These are phyloP conservation scores for Cryptops parisi DNA, from an alignment of 2,888 invertebrate genomes.

Conservation along the genomic window DNA sequence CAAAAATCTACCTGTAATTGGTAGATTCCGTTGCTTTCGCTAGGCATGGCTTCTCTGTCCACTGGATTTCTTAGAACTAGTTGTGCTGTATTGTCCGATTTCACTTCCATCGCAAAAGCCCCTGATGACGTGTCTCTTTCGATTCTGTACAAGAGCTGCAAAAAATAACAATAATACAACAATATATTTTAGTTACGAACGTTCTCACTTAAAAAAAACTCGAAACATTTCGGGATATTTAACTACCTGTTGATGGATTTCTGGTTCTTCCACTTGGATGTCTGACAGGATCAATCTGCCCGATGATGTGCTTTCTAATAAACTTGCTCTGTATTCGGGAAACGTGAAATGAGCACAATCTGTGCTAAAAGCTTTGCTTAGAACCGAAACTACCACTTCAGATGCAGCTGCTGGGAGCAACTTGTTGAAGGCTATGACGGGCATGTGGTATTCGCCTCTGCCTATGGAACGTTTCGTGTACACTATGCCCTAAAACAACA, in stretches of 20 bases:
- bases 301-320: slow-evolving; percentile 22
- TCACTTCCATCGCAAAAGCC: slow-evolving; percentile 19
- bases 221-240: too few species aligned
- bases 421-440: slow-evolving; percentile 22
- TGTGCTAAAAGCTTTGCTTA: slow-evolving; percentile 10
- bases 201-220: too few species aligned
- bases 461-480: slow-evolving; percentile 20
- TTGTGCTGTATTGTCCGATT: slow-evolving; percentile 19
- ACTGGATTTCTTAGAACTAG: slow-evolving; percentile 22
- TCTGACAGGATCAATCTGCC: slow-evolving; percentile 22
- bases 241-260: slow-evolving; percentile 13
- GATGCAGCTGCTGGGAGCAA: not conserved
- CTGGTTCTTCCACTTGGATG: slow-evolving; percentile 23
- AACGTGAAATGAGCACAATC: slow-evolving; percentile 24
- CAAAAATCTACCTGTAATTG: slow-evolving; percentile 18
- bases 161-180: slow-evolving; percentile 8
- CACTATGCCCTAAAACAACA: slow-evolving; percentile 26
- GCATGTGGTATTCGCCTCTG: slow-evolving; percentile 21
- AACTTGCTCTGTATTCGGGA: slow-evolving; percentile 24
- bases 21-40: slow-evolving; percentile 22
- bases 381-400: slow-evolving; percentile 12
- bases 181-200: not conserved
- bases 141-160: slow-evolving; percentile 23
- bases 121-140: slow-evolving; percentile 22
- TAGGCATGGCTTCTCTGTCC: slow-evolving; percentile 24